These are phyloP conservation scores for Julus scanicus DNA, from an alignment of 2,888 invertebrate genomes.

Conservation along the genomic window DNA sequence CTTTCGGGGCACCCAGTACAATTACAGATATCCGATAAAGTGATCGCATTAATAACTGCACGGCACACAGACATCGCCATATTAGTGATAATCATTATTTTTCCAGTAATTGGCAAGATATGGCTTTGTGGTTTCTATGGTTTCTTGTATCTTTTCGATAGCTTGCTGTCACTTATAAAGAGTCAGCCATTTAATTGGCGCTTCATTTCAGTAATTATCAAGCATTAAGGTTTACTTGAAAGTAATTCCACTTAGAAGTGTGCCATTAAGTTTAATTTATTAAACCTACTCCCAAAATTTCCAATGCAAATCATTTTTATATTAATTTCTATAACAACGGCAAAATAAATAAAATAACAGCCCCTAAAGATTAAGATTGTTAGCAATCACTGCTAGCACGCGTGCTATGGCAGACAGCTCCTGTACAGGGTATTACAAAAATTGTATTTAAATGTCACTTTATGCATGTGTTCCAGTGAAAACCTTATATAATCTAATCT, in stretches of 20 bases:
- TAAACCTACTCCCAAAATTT: too few species aligned
- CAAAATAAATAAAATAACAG: background rate
- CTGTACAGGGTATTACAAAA: background rate
- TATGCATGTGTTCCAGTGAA: background rate
- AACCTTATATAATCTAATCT: background rate
- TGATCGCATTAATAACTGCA: background rate
- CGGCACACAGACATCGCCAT: background rate
- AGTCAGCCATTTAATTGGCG: too few species aligned
- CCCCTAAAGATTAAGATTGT: background rate
- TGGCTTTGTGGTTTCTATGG: background rate
- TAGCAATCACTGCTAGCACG: background rate
- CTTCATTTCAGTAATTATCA: too few species aligned
- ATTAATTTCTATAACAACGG: too few species aligned
- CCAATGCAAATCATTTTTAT: too few species aligned
- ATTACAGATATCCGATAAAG: background rate
- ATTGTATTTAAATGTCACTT: background rate
- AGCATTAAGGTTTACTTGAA: too few species aligned
- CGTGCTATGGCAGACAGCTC: background rate
- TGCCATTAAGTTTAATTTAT: too few species aligned
- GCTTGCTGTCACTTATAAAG: too few species aligned
- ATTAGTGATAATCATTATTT: background rate
- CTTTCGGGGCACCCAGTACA: too few species aligned
- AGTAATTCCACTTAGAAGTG: too few species aligned
- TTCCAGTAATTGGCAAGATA: background rate
- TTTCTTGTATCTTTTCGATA: background rate